Evolutionary conservation across 2,888 invertebrate species (phyloP).

Genomic region (Acronicta leporina): DNA sequence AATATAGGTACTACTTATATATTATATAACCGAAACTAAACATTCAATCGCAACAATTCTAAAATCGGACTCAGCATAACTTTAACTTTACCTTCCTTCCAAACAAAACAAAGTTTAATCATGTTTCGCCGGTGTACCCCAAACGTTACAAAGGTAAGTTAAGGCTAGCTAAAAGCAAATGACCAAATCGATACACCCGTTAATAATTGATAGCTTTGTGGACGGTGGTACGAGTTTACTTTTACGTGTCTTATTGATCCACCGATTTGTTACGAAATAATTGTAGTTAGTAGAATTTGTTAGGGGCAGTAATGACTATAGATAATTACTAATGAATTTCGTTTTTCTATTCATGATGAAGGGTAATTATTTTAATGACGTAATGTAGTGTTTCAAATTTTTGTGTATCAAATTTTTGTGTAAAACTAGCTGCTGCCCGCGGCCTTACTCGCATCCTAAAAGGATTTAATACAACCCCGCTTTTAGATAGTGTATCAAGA

Average conservation of each 20-base stretch:
- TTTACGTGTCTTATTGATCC: constrained; percentile 61
- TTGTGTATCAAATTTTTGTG: too few species aligned
- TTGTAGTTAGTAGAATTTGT: constrained; percentile 6
- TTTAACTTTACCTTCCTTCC: constrained; percentile 9
- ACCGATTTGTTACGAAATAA: constrained; percentile 20
- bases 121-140: constrained; percentile 52
- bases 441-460: too few species aligned
- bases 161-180: constrained; percentile 78
- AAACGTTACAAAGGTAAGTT: constrained; percentile 65
- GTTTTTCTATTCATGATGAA: background rate
- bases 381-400: too few species aligned
- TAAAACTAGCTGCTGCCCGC: too few species aligned
- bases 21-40: too few species aligned
- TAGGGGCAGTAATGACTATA: constrained; percentile 24
- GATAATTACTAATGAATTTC: constrained; percentile 13
- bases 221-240: constrained; percentile 36
- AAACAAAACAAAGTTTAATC: constrained; percentile 37
- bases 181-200: constrained; percentile 81
- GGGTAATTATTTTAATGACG: too few species aligned
- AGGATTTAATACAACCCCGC: too few species aligned
- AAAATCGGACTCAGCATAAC: too few species aligned
- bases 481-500: too few species aligned
- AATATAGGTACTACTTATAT: too few species aligned
- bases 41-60: too few species aligned
- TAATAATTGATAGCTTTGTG: constrained; percentile 61